phyloP scores from a whole-genome alignment of 2,888 invertebrate species.

The Napeogenes inachia region DNA sequence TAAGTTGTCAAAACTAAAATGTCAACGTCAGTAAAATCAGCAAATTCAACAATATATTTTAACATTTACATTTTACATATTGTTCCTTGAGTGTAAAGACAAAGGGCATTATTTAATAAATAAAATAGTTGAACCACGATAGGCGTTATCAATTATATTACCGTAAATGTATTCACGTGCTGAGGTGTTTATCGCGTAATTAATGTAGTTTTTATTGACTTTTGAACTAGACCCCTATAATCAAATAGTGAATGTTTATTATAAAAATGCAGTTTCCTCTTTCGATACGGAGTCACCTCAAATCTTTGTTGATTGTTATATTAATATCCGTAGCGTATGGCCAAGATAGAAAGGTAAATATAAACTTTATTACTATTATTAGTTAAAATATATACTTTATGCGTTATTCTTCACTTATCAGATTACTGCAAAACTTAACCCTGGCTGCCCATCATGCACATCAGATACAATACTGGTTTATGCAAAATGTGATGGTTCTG shows the following conservation, averaged over 20 bases:
- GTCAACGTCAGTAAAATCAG: constrained; percentile 4
- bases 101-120: constrained; percentile 19
- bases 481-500: constrained; percentile 72
- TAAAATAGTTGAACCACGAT: constrained; percentile 11
- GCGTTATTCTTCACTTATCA: constrained; percentile 35
- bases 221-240: constrained; percentile 37
- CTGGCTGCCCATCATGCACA: constrained; percentile 51
- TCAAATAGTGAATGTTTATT: constrained; percentile 38
- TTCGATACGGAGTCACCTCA: constrained; percentile 49
- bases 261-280: constrained; percentile 45
- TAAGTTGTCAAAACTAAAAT: constrained; percentile 1
- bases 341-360: constrained; percentile 59
- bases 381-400: no score
- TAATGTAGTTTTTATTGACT: constrained; percentile 40
- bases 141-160: constrained; percentile 23
- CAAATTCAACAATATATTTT: background rate
- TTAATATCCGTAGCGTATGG: constrained; percentile 45
- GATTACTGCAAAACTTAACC: constrained; percentile 58
- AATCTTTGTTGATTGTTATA: constrained; percentile 44
- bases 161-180: constrained; percentile 44
- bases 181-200: constrained; percentile 45
- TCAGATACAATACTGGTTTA: constrained; percentile 64
- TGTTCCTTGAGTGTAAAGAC: background rate
- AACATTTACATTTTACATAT: background rate
- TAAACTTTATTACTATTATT: constrained; percentile 15